Evolutionary conservation across 2,797 vertebrate species (phyloP).

Genomic region (Spheniscus humboldti): DNA sequence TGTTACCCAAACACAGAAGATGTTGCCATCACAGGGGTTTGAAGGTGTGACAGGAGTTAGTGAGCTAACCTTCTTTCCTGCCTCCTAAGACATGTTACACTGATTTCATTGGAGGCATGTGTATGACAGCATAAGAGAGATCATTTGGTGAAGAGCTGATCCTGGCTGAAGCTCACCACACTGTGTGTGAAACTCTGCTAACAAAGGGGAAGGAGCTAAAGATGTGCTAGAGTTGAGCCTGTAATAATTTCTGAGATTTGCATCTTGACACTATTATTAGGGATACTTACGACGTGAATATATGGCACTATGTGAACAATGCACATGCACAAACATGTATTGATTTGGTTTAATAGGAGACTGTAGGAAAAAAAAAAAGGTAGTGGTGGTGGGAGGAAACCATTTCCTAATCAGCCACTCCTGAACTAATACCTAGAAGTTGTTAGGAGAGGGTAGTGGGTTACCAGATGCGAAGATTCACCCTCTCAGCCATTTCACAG

Average conservation of each 20-base stretch:
- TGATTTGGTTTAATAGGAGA: not conserved
- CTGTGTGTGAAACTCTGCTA: not conserved
- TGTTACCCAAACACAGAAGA: not conserved
- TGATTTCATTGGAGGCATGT: fast-evolving
- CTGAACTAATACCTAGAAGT: not conserved
- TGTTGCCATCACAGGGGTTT: not conserved
- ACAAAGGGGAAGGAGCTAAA: not conserved
- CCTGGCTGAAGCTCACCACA: not conserved
- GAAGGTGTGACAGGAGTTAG: not conserved
- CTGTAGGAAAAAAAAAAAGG: not conserved
- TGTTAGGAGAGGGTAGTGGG: not conserved
- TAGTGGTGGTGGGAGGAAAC: not conserved
- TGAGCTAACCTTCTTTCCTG: not conserved
- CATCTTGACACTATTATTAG: not conserved
- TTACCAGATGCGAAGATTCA: not conserved
- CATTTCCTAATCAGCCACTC: not conserved
- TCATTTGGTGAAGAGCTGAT: not conserved
- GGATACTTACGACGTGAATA: fast-evolving
- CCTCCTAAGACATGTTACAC: not conserved
- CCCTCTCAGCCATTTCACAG: not conserved
- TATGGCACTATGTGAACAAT: not conserved
- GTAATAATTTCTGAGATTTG: not conserved
- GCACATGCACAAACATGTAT: fast-evolving
- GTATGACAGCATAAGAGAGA: not conserved
- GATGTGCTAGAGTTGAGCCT: not conserved